Evolutionary conservation across 35 echinoderm and acorn worm species (phyloP), one percentile per base, ranked within the genome.

Genomic region (Anneissia japonica): DNA sequence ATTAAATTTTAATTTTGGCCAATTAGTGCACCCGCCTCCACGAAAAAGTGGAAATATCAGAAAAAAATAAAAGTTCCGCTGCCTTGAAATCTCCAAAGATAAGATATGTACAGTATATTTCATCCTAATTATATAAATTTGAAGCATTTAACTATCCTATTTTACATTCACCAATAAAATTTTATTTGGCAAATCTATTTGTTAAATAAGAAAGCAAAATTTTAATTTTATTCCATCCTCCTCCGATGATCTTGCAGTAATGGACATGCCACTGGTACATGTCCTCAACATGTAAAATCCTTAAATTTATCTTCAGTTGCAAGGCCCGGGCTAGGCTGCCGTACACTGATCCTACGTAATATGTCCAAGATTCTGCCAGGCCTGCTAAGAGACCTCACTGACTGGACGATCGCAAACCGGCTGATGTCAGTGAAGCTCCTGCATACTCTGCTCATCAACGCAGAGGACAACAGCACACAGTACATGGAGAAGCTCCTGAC

Each of bases 361-460:
- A 73, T 99, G 35, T 94, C 92, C 36, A 99, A 99, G 87, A 99
- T 99, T 19, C 87, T 99, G 11, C 96, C 96, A 41, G 96, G 96
- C 3, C 89, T 93, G 1, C 82, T 99, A 31, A 86, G 92, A 79
- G 96, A 99, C 76, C 73, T 99, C 0, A 77, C 82, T 0, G 96
- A 99, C 80, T 99, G 96, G 96, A 92, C 96, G 14, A 74, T 91
- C 7, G 37, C 89, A n/a, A 99, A 99, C 82, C 85, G 96, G 23
- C 79, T 91, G 56, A 99, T 99, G 96, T 45, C 96, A 14, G 81
- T 90, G n/a, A 91, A 91, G 79, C 89, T 99, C 16, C 80, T 99
- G 1, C 45, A 84, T 19, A 77, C 91, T 21, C 79, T 99, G 13
- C 79, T 99, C 0, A 26, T 99, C 36, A 99, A 99, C 82, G 84